Evolutionary conservation across 2,888 invertebrate species (phyloP).

Genomic region (Pardosa pseudoannulata): DNA sequence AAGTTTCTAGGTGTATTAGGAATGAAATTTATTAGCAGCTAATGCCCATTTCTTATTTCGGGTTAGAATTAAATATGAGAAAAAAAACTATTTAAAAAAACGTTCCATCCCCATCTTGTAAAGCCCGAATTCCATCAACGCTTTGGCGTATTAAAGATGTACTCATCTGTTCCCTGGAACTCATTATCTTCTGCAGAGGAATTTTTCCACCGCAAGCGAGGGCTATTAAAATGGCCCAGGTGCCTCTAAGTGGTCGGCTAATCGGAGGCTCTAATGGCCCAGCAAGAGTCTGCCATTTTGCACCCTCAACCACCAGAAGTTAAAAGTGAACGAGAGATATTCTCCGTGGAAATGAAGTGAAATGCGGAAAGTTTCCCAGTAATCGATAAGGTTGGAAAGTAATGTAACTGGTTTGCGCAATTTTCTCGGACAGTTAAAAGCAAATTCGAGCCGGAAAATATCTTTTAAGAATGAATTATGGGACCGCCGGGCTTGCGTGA

Average conservation of each 20-base stretch:
- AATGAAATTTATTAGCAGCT: too few relatives aligned
- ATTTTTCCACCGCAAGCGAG: neutral
- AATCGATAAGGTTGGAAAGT: neutral
- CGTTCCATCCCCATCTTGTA: neutral
- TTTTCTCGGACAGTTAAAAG: neutral
- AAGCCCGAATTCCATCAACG: neutral
- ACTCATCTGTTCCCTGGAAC: neutral
- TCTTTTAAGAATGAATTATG: constrained; percentile 1
- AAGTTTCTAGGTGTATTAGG: too few relatives aligned
- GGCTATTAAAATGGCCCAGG: neutral
- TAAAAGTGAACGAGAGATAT: neutral
- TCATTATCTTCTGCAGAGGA: neutral
- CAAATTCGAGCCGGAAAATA: neutral
- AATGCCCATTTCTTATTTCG: too few relatives aligned
- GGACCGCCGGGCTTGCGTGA: neutral
- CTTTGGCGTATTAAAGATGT: neutral
- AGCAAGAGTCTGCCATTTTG: constrained; percentile 9
- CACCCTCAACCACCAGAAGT: neutral
- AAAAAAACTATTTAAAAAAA: neutral
- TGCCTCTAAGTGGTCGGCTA: neutral
- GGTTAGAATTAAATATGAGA: neutral
- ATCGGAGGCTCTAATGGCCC: neutral
- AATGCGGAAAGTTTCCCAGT: neutral
- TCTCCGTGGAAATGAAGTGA: neutral
- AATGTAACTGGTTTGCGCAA: neutral